These are phyloP conservation scores for Rhadinocentrus ornatus DNA, from an alignment of 2,797 vertebrate genomes.

Conservation along the genomic window DNA sequence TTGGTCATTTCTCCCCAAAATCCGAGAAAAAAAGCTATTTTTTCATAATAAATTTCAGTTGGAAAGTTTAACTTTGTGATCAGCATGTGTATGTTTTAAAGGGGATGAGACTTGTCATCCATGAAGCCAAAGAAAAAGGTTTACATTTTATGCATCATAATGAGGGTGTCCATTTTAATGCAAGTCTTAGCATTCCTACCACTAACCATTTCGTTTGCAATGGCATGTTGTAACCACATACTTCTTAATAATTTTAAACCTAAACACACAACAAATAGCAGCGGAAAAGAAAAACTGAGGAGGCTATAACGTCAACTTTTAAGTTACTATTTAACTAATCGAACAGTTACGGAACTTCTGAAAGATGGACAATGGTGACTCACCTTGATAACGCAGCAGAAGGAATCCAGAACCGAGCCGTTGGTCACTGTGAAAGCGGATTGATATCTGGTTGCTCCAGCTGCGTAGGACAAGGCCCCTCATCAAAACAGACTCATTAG, in stretches of 20 bases:
- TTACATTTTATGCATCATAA: no score
- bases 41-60: background rate
- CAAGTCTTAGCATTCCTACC: no score
- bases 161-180: no score
- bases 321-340: background rate
- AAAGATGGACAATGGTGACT: slow-evolving; percentile 10
- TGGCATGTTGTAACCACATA: background rate
- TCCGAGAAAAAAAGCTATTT: background rate
- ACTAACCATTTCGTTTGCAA: background rate
- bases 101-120: no score
- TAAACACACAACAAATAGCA: background rate
- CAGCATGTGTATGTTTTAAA: no score
- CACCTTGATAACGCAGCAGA: slow-evolving; percentile 93
- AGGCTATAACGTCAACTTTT: background rate
- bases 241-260: background rate
- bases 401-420: slow-evolving; percentile 82
- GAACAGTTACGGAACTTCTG: background rate
- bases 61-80: background rate
- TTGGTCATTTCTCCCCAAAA: background rate
- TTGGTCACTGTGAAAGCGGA: slow-evolving; percentile 88
- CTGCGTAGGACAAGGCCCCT: slow-evolving; percentile 92
- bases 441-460: slow-evolving; percentile 92
- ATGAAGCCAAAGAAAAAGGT: no score
- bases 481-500: slow-evolving; percentile 91
- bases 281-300: background rate